These are phyloP conservation scores for Lipophrys pholis DNA, from an alignment of 2,113 vertebrate genomes.

Conservation along the genomic window DNA sequence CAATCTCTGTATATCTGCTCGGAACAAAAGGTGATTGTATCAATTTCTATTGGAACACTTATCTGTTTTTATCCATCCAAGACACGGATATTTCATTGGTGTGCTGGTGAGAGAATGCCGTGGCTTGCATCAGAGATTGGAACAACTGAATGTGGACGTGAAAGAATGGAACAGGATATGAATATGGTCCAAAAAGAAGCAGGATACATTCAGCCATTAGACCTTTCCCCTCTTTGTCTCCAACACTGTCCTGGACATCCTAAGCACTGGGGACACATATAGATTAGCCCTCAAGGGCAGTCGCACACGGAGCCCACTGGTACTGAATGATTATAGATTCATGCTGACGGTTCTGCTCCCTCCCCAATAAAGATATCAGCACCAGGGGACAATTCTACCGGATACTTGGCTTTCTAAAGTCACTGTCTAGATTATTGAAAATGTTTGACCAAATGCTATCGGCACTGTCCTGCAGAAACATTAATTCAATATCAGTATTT, in stretches of 20 bases:
- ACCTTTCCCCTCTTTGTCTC: slow-evolving; percentile 18
- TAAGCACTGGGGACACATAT: slow-evolving; percentile 56
- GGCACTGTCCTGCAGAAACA: not conserved
- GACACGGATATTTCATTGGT: slow-evolving; percentile 25
- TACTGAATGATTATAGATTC: slow-evolving; percentile 62
- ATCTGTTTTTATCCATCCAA: slow-evolving; percentile 21
- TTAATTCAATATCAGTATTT: not conserved
- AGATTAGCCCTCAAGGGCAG: slow-evolving; percentile 67
- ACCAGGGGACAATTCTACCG: slow-evolving; percentile 21
- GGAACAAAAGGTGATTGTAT: slow-evolving; percentile 13
- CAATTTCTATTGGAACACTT: slow-evolving; percentile 8
- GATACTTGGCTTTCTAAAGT: slow-evolving; percentile 18
- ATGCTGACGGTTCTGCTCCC: slow-evolving; percentile 33
- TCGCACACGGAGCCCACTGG: slow-evolving; percentile 43
- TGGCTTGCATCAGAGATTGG: slow-evolving; percentile 17
- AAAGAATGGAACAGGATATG: slow-evolving; percentile 51
- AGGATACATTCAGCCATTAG: slow-evolving; percentile 32
- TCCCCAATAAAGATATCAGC: slow-evolving; percentile 28
- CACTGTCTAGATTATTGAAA: slow-evolving; percentile 2
- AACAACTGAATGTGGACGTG: not conserved
- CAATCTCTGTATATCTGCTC: slow-evolving; percentile 21
- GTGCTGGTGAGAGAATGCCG: slow-evolving; percentile 1
- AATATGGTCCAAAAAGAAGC: slow-evolving; percentile 32
- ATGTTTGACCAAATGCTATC: slow-evolving; percentile 21
- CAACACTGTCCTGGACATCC: slow-evolving; percentile 33